A percentile compares a stretch with the other conserved stretches of the same genome.
phyloP scores from a whole-genome alignment of 2,113 vertebrate genomes.

The Epinephelus lanceolatus region DNA sequence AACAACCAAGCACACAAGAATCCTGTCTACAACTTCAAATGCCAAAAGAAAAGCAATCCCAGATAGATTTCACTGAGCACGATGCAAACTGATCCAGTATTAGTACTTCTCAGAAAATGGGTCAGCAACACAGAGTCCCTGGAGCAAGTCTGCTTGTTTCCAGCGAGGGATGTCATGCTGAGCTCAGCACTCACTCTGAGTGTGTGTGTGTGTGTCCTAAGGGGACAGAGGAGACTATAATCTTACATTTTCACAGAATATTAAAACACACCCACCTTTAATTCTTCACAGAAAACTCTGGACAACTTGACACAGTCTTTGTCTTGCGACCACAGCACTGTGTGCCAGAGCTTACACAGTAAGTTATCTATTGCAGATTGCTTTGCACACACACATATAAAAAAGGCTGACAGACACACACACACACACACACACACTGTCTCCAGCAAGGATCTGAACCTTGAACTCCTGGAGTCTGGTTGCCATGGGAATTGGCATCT shows the following conservation, averaged over 20 bases:
- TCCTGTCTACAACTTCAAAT: background rate
- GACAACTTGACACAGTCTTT: background rate
- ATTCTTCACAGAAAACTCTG: background rate
- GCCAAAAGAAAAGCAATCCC: background rate
- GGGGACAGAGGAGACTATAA: background rate
- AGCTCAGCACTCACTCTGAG: slow-evolving; percentile 12
- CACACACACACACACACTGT: background rate
- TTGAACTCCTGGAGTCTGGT: slow-evolving; percentile 50
- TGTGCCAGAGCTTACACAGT: background rate
- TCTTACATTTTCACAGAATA: background rate
- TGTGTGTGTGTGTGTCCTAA: background rate
- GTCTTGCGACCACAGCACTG: background rate
- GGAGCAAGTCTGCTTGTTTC: slow-evolving; percentile 9
- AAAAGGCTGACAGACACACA: background rate
- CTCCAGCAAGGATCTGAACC: slow-evolving; percentile 32
- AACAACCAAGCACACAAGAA: background rate
- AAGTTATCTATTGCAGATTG: background rate
- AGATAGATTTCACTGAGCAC: background rate
- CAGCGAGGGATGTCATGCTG: slow-evolving; percentile 19
- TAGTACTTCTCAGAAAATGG: slow-evolving; percentile 20
- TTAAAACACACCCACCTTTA: background rate
- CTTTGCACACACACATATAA: background rate
- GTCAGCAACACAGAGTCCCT: slow-evolving; percentile 11
- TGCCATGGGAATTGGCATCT: slow-evolving; percentile 23
- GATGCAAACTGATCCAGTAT: background rate